phyloP scores from a whole-genome alignment of 2,888 invertebrate species.

The Eupelmus urozonus region DNA sequence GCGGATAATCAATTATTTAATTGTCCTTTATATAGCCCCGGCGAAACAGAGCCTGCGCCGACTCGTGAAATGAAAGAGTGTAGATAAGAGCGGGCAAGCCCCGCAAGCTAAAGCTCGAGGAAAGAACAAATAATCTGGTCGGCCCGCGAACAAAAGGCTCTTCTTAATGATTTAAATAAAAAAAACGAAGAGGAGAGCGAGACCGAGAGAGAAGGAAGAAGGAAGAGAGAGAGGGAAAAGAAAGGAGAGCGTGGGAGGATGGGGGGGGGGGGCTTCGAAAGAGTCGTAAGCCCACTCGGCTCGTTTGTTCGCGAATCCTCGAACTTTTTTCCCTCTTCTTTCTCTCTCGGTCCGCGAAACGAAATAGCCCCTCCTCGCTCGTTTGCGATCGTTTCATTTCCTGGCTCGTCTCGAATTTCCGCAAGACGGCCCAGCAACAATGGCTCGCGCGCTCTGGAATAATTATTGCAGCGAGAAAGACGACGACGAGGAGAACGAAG shows the following conservation, averaged over 20 bases:
- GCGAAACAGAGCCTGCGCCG: constrained; percentile 41
- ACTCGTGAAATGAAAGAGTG: constrained; percentile 46
- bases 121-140: constrained; percentile 57
- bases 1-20: constrained; percentile 57
- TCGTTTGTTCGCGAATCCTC: constrained; percentile 59
- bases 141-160: constrained; percentile 55
- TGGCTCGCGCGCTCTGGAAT: constrained; percentile 57
- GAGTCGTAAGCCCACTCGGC: constrained; percentile 55
- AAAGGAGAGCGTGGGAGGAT: no score
- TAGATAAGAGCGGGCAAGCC: constrained; percentile 44
- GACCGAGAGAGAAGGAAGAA: constrained; percentile 20
- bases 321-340: constrained; percentile 47
- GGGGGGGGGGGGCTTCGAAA: no score
- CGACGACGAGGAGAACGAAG: constrained; percentile 10
- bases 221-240: constrained; percentile 20
- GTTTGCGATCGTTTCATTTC: constrained; percentile 60
- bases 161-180: constrained; percentile 60
- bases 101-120: neutral
- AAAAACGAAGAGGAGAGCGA: constrained; percentile 20
- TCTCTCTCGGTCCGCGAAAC: constrained; percentile 1
- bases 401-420: constrained; percentile 61
- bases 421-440: constrained; percentile 61
- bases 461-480: constrained; percentile 58
- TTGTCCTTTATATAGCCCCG: constrained; percentile 37
- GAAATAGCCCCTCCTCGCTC: constrained; percentile 26